Evolutionary conservation across 2,888 invertebrate species (phyloP), one percentile per base, ranked within the genome.

Genomic region (Palloptera scutellata): DNA sequence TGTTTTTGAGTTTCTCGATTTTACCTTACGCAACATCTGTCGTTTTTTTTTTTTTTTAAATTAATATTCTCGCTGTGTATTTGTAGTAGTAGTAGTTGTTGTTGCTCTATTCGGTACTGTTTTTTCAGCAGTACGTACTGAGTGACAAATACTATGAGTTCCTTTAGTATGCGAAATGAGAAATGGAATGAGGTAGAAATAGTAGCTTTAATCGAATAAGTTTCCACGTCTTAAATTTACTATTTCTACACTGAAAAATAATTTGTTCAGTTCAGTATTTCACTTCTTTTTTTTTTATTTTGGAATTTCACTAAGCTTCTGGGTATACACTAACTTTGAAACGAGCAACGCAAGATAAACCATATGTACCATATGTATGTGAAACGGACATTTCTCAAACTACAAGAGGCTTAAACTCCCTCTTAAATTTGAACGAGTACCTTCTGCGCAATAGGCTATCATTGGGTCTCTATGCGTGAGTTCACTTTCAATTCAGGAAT

Each of bases 1-100:
- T 52, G 64, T 48, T 15, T 58, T 42, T 40, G 54, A 60, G 45
- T 71, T 66, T 69, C 65, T 73, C 63, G 68, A 60, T 67, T 70
- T 52, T 67, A 54, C 66, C 68, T 53, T 63, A 61, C 64, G 64
- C 72, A 72, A 68, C 75, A 74, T 74, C 74, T 74, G 72, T 70
- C 72, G 62, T 57, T 54, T 15, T 62, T 40, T 61, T 62, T 13
- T 61, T 67, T 42, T 61, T 61, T 54, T 30, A 10, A 42, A 41
- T 30, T 66, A 12, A 51, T n/a, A 61, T 66, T 54, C 52, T 57
- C 45, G 41, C 55, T 63, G 19, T 62, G 43, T 42, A 57, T 41
- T 59, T 60, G 51, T 60, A 64, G 17, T 58, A 45, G 51, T 63
- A 30, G 10, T 55, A 58, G 42, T 69, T 70, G 45, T 69, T 61